Percentiles rank a stretch among this genome's conserved stretches.
phyloP scores from a whole-genome alignment of 1,140 invertebrate genomes.

The Lanistes nyassanus region DNA sequence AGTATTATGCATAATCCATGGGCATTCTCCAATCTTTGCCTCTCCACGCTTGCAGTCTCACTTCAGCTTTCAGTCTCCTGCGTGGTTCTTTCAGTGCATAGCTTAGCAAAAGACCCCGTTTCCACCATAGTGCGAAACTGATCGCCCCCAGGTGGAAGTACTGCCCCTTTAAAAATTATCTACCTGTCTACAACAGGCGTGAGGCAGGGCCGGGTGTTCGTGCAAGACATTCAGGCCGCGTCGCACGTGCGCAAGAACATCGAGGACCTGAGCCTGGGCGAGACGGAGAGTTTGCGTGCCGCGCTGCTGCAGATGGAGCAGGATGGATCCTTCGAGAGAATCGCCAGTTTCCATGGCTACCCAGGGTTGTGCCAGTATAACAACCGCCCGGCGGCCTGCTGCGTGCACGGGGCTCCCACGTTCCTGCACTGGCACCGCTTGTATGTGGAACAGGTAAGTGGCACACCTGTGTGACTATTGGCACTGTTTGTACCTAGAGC shows the following conservation, averaged over 20 bases:
- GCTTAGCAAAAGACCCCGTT: too few species aligned
- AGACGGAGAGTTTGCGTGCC: slow-evolving; percentile 19
- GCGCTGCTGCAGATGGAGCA: slow-evolving; percentile 15
- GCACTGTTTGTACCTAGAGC: too few species aligned
- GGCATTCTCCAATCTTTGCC: too few species aligned
- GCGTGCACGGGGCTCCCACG: slow-evolving; percentile 35
- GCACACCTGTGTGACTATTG: too few species aligned
- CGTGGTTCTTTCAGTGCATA: too few species aligned
- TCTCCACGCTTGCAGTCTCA: too few species aligned
- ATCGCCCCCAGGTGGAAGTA: too few species aligned
- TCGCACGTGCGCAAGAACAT: slow-evolving; percentile 24
- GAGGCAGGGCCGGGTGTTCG: neutral
- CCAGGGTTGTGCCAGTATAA: slow-evolving; percentile 33
- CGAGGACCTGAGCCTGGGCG: slow-evolving; percentile 2
- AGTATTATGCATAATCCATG: too few species aligned
- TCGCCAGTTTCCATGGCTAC: slow-evolving; percentile 38
- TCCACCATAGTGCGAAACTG: too few species aligned
- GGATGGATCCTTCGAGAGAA: slow-evolving; percentile 16
- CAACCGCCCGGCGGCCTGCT: slow-evolving; percentile 28
- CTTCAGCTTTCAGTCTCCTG: too few species aligned
- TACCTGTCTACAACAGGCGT: too few species aligned
- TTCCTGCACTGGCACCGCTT: slow-evolving; percentile 42
- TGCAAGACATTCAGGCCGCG: slow-evolving; percentile 10
- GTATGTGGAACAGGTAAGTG: slow-evolving; percentile 30
- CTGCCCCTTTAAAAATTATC: too few species aligned